Conservation (phyloP, 2,888 invertebrate genomes). For the Eupithecia subumbrata region DNA sequence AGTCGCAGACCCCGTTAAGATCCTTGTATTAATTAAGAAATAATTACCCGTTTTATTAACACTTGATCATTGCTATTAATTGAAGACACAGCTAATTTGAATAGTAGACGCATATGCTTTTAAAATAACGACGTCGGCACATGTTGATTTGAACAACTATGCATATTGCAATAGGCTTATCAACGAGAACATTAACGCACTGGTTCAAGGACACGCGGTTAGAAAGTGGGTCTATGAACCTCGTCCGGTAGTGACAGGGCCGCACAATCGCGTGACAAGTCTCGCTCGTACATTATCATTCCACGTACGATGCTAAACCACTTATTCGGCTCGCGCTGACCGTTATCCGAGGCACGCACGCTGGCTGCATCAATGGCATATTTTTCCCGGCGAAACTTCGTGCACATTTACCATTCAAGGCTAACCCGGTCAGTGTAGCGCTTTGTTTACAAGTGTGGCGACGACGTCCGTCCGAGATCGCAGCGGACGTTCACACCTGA, state of each 20-base stretch:
- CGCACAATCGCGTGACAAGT: conserved; percentile 74
- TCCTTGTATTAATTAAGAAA: conserved; percentile 12
- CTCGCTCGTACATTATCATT: conserved; percentile 77
- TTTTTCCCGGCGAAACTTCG: conserved; percentile 80
- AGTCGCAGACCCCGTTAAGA: conserved; percentile 47
- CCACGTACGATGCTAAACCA: conserved; percentile 79
- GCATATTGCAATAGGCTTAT: conserved; percentile 28
- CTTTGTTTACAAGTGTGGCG: conserved; percentile 75
- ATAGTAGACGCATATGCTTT: conserved; percentile 24
- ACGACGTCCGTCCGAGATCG: conserved; percentile 51
- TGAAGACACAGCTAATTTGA: conserved; percentile 20
- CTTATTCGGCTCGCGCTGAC: conserved; percentile 80
- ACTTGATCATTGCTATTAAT: conserved; percentile 20
- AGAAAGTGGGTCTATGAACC: conserved; percentile 73
- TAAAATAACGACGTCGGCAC: conserved; percentile 13
- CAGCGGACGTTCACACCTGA: conserved; percentile 53
- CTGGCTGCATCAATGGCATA: conserved; percentile 81
- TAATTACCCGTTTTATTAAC: conserved; percentile 15
- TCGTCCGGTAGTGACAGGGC: conserved; percentile 66
- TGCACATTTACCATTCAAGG: conserved; percentile 81
- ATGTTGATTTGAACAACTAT: conserved; percentile 27
- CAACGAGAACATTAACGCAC: conserved; percentile 40
- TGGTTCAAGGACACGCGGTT: conserved; percentile 71
- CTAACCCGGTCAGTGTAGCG: conserved; percentile 80
- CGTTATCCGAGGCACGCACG: conserved; percentile 81